Evolutionary conservation across 2,797 vertebrate species (phyloP), one percentile per base, ranked within the genome.

Genomic region (Fratercula arctica): DNA sequence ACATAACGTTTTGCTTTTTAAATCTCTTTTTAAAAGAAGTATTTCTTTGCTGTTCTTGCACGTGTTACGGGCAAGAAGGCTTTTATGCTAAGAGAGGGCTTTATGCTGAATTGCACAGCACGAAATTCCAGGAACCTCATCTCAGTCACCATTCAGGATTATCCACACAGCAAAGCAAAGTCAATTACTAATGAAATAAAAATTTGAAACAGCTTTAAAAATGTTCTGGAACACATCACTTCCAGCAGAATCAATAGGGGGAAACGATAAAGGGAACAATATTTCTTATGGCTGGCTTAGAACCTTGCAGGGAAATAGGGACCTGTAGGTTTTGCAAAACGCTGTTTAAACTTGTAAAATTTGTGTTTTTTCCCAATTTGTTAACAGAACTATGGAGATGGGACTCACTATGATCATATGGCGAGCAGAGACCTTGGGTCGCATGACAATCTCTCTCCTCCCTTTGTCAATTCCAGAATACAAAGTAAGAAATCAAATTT

Each of bases 361-460:
- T 7, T 85, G 37, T 87, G 29, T 31, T 73, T 74, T 79, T 50
- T 66, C 66, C 87, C 13, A 3, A 76, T 97, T 96, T 93, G 56
- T 94, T 86, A 78, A 73, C 98, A 99, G 99, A 99, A 97, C 97
- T 99, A 99, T 90, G 98, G 98, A 73, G 99, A 99, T 83, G 99
- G 99, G 77, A 98, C 98, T 95, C 99, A 99, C 95, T 99, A 99
- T 90, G 98, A 98, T 90, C 98, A 99, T 93, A 97, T 99, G 98
- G 95, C 98, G 61, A 98, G 98, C 98, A 98, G 98, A 97, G 98
- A 99, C 96, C 98, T 99, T 97, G 98, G 98, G 45, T 99, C 99
- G 95, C 99, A 99, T 48, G 99, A 99, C 98, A 99, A 98, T 98
- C 98, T 99, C 96, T 99, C 99, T 91, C 99, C 99, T 95, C 98